Conservation (phyloP, 2,888 invertebrate genomes). For the Drosophila nr. perissopoda region DNA sequence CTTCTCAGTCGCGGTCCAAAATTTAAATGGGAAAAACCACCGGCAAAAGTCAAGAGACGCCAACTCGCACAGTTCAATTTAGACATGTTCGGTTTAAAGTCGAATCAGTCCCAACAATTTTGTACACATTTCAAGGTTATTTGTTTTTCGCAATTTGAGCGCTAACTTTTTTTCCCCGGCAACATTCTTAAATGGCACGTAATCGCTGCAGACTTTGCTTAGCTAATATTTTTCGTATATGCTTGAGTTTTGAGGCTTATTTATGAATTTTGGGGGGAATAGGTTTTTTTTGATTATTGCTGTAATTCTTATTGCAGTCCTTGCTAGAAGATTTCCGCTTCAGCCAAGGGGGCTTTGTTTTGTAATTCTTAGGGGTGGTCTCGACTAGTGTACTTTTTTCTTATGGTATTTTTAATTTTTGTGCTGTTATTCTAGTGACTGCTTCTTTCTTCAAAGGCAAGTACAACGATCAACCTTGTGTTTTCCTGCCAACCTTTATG, state of each 20-base stretch:
- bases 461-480: not conserved
- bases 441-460: not conserved
- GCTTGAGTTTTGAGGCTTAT: conserved; percentile 17
- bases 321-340: not conserved
- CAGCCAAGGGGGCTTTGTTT: not conserved
- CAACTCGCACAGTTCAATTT: not conserved
- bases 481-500: not conserved
- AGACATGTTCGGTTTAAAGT: conserved; percentile 15
- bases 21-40: conserved; percentile 37
- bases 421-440: not conserved
- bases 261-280: conserved; percentile 5
- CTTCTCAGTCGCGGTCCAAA: conserved; percentile 28
- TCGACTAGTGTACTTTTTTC: not conserved
- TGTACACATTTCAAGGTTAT: conserved; percentile 62
- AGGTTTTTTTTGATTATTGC: not conserved
- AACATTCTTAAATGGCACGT: conserved; percentile 48
- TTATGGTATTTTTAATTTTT: not conserved
- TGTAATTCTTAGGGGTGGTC: not conserved
- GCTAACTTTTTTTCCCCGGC: conserved; percentile 45
- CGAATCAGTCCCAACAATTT: conserved; percentile 5
- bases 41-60: conserved; percentile 10
- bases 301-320: not conserved
- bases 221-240: conserved; percentile 35
- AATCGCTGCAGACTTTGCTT: conserved; percentile 25
- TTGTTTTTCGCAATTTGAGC: conserved; percentile 40